phyloP scores from a whole-genome alignment of 2,888 invertebrate genomes.

The Cosmorhoe ocellata region DNA sequence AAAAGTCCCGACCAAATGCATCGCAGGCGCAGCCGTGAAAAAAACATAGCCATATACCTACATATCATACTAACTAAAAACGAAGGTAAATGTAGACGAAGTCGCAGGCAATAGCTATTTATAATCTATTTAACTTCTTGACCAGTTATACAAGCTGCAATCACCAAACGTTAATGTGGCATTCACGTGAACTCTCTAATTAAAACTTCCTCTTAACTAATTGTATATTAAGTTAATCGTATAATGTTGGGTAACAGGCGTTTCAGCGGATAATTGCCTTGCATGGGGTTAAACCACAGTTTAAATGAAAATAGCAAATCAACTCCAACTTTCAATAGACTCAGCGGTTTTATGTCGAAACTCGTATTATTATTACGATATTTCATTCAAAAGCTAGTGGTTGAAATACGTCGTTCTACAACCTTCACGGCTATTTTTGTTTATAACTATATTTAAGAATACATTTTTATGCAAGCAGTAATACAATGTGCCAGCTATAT shows the following conservation, averaged over 20 bases:
- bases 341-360: neutral
- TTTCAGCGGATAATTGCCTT: conserved; percentile 54
- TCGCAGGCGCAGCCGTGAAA: no score
- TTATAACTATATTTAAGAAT: no score
- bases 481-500: conserved; percentile 6
- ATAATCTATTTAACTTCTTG: neutral
- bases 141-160: neutral
- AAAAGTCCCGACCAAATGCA: no score
- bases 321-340: neutral
- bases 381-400: no score
- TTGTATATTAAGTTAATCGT: conserved; percentile 62
- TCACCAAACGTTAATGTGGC: conserved; percentile 9
- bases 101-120: no score
- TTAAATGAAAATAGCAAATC: neutral
- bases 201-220: conserved; percentile 59
- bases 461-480: no score
- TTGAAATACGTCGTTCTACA: no score
- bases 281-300: conserved; percentile 37
- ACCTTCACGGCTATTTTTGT: no score
- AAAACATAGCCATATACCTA: no score
- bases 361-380: no score
- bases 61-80: no score
- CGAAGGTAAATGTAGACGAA: no score
- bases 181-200: conserved; percentile 40
- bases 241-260: conserved; percentile 54